Percentiles rank a stretch among this genome's conserved stretches.
These are phyloP conservation scores for western clawed frog (Xenopus tropicalis) DNA, from an alignment of 2,113 vertebrate genomes.

Conservation along the genomic window DNA sequence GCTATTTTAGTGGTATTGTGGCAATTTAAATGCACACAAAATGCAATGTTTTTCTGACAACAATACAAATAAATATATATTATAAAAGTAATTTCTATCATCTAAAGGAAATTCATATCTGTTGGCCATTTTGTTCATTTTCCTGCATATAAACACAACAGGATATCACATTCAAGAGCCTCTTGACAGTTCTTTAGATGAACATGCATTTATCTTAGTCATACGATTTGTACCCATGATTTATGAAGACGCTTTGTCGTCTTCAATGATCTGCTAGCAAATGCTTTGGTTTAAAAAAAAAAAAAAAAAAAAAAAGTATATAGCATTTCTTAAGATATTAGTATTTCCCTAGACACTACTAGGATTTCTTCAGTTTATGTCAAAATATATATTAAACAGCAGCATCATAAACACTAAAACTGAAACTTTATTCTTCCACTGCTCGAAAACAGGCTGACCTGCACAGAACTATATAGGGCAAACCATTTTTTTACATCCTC, in stretches of 20 bases:
- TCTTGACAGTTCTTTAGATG: constrained; percentile 19
- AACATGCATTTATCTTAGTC: constrained; percentile 32
- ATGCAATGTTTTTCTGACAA: no score
- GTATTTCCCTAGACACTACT: neutral
- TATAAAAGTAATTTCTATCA: neutral
- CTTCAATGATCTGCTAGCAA: constrained; percentile 22
- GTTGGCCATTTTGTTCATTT: neutral
- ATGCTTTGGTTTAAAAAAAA: constrained; percentile 12
- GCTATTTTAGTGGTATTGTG: no score
- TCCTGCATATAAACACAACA: neutral
- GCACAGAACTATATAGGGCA: no score
- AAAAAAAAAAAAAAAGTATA: constrained; percentile 1
- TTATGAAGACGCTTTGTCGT: constrained; percentile 26
- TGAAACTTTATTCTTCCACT: no score
- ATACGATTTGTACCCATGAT: constrained; percentile 26
- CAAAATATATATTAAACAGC: no score
- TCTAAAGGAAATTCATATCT: neutral
- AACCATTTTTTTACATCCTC: no score
- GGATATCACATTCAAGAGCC: neutral
- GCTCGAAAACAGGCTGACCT: no score
- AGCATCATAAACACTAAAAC: no score
- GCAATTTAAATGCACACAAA: no score
- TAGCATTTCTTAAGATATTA: constrained; percentile 3
- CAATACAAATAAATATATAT: no score
- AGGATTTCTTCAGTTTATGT: constrained; percentile 21